Conservation (phyloP, 2,113 vertebrate species). For the Carassius carassius region DNA sequence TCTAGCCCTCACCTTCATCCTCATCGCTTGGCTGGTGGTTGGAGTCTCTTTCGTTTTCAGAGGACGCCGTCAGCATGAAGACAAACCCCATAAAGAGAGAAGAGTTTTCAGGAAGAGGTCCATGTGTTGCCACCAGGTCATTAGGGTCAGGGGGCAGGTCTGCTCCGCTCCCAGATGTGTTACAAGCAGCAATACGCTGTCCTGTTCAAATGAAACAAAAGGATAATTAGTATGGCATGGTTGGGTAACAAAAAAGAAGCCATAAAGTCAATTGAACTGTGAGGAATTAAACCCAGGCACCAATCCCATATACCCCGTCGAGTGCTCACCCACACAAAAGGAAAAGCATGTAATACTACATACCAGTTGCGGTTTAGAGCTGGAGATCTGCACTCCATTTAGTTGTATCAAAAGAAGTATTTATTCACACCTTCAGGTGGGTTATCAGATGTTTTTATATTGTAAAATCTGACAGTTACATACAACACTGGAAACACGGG, state of each 20-base stretch:
- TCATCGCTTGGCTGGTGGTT: slow-evolving; percentile 79
- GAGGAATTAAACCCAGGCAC: slow-evolving; percentile 24
- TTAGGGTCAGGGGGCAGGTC: slow-evolving; percentile 66
- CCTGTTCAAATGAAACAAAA: slow-evolving; percentile 49
- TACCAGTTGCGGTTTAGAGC: slow-evolving; percentile 44
- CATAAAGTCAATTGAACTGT: background rate
- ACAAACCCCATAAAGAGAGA: slow-evolving; percentile 94
- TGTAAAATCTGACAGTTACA: background rate
- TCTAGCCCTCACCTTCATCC: slow-evolving; percentile 82
- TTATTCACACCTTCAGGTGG: slow-evolving; percentile 10
- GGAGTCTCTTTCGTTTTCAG: slow-evolving; percentile 79
- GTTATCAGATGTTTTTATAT: slow-evolving; percentile 3
- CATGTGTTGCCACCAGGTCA: slow-evolving; percentile 75
- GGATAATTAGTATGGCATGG: background rate
- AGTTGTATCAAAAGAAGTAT: slow-evolving; percentile 30
- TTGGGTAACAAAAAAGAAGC: background rate
- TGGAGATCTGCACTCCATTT: slow-evolving; percentile 37
- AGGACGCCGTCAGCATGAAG: slow-evolving; percentile 91
- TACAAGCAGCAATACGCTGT: slow-evolving; percentile 71
- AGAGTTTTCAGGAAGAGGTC: slow-evolving; percentile 86
- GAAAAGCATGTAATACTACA: slow-evolving; percentile 24
- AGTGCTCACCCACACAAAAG: slow-evolving; percentile 29
- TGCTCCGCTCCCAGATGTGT: slow-evolving; percentile 79
- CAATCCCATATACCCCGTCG: slow-evolving; percentile 27
- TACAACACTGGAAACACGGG: background rate